Conservation (phyloP, 2,797 vertebrate species). For the Halcyon leucocephala region DNA sequence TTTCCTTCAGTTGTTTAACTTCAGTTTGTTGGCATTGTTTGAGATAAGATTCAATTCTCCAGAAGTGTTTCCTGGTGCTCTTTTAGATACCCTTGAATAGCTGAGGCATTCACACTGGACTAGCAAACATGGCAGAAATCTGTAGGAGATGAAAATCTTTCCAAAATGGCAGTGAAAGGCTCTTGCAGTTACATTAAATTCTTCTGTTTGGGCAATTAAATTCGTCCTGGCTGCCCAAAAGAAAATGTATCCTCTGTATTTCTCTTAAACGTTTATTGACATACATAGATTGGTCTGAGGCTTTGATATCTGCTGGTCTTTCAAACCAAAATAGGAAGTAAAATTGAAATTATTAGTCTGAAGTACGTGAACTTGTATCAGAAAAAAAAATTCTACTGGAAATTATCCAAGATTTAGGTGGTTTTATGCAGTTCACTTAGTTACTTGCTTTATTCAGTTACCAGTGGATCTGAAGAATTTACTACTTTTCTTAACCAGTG, state of each 20-base stretch:
- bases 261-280: neutral
- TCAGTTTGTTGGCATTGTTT: neutral
- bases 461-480: neutral
- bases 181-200: neutral
- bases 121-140: neutral
- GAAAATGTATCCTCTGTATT: neutral
- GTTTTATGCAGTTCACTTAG: neutral
- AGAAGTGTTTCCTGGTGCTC: neutral
- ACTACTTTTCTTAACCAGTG: neutral
- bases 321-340: neutral
- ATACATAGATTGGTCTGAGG: neutral
- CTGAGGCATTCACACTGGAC: neutral
- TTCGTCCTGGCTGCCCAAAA: neutral
- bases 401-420: neutral
- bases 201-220: neutral
- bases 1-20: neutral
- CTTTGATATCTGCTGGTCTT: neutral
- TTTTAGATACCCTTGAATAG: neutral
- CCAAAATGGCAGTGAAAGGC: neutral
- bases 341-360: neutral
- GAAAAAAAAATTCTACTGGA: neutral
- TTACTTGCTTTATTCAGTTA: neutral
- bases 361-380: neutral
- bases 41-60: neutral
- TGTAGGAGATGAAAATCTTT: neutral